Base-by-base conservation (phyloP, 2,113 vertebrate genomes). In the Oreotrochilus melanogaster region DNA sequence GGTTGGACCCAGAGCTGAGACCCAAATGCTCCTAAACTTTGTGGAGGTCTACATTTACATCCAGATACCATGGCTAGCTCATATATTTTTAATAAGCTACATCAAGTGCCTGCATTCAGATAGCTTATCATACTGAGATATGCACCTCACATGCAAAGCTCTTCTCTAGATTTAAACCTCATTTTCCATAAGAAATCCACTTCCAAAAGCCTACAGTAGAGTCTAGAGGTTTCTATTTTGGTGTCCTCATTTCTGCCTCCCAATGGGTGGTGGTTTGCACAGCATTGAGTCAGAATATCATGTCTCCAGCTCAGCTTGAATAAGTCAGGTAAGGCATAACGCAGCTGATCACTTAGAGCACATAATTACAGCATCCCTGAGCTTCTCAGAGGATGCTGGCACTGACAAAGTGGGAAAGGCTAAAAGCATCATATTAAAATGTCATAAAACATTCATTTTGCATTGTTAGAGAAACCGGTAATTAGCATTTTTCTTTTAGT, bases 361-460 rank as follows among this genome's bases (percentile, higher is more conserved):
- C 47, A 15, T 89, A 95, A 93, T 86, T 92, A 94, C 14, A 86
- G 86, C 80, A 93, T 86, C 90, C 65, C 88, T 95, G 93, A 96
- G 91, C 78, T 69, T 78, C 84, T 94, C 81, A 72, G 60, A 93
- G 89, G 72, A 91, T 86, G 84, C 94, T 97, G 89, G 72, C 93
- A 85, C 75, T 91, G 86, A 93, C 78, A 78, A 88, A 96, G 89
- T 72, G 43, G 72, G 54, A 91, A 92, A 89, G 76, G 83, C 93
- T 92, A 91, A 88, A 87, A 92, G 83, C 57, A 73, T 92, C 83
- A 94, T 92, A 97, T 91, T 95, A 95, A 94, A 86, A 87, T 93
- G 92, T 97, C 88, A 95, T 93, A 95, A 95, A 97, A 95, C 76
- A 85, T 95, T 95, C 91, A 93, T 95, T 96, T 86, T 94, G 91